Evolutionary conservation across 2,797 vertebrate genomes (phyloP), one percentile per base, ranked within the genome.

Genomic region (Coregonus sp.): DNA sequence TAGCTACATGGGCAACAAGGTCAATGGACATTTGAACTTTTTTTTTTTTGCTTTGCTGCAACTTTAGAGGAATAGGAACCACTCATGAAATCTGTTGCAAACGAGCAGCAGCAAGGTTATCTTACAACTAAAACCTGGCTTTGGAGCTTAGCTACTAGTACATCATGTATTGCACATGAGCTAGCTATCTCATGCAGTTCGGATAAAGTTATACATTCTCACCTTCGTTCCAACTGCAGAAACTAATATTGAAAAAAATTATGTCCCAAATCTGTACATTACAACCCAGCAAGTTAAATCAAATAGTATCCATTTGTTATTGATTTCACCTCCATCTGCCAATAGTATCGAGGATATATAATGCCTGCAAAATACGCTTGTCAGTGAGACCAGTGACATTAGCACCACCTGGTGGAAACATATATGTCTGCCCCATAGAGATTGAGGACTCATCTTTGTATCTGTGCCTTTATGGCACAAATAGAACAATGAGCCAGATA

Each of bases 281-380:
- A 6, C 33, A 40, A 67, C 35, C 0, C 3, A 5, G 20, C 12
- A 15, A 25, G 67, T 59, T 61, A 9, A 35, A 31, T 72, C 56
- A 33, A 3, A 2, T 31, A 14, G 6, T 56, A 69, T 67, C 12
- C 7, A 29, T 20, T 66, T 31, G 76, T 20, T 75, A 78, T 78
- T 78, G 59, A 74, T 68, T 75, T 75, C 70, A 65, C 31, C 74
- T 72, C 29, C 25, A 6, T 59, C 3, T 20, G 74, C 69, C 69
- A 75, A 66, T 1, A 16, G 71, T 2, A 29, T 25, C 74, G 84
- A 75, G 1, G 59, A 54, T 11, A 74, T 72, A 78, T 83, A 81
- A 85, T 81, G 84, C 69, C 61, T 73, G 20, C 71, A 7, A 25
- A n/a, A 9, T 1, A 37, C 37, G 15, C 33, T 15, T 3, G 9